Evolutionary conservation across 1,140 invertebrate species (phyloP).

Genomic region (Ooceraea biroi): DNA sequence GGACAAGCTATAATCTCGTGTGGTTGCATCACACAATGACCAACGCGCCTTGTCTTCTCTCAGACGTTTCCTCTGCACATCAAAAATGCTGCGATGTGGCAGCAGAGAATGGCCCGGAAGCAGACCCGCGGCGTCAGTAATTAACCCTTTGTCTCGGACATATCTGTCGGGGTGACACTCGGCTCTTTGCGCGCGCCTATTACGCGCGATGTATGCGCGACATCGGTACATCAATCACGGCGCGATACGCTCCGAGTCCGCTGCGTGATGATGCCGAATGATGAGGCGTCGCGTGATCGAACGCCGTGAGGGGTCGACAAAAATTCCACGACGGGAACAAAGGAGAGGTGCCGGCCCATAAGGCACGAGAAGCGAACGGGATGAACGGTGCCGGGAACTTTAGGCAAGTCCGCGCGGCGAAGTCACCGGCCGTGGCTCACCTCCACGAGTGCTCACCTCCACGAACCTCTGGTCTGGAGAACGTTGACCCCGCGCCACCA

Average conservation of each 20-base stretch:
- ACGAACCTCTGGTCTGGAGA: conserved; percentile 71
- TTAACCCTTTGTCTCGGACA: conserved; percentile 53
- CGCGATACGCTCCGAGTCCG: background rate
- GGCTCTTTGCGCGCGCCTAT: conserved; percentile 39
- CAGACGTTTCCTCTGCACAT: conserved; percentile 15
- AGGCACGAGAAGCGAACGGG: conserved; percentile 42
- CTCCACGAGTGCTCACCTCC: conserved; percentile 66
- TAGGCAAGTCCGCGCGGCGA: conserved; percentile 63
- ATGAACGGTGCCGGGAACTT: conserved; percentile 66
- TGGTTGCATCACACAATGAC: conserved; percentile 1
- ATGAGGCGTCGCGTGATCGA: conserved; percentile 49
- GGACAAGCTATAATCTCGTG: conserved; percentile 4
- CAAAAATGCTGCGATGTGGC: background rate
- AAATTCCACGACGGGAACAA: conserved; percentile 37
- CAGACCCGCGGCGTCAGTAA: conserved; percentile 39
- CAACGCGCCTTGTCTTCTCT: conserved; percentile 22
- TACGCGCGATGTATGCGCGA: conserved; percentile 4
- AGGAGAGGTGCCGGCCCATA: conserved; percentile 31
- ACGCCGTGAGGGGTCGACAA: conserved; percentile 20
- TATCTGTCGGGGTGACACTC: conserved; percentile 8
- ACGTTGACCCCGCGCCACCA: conserved; percentile 81
- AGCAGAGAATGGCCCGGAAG: conserved; percentile 20
- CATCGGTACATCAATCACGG: conserved; percentile 44
- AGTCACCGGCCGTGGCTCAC: conserved; percentile 59
- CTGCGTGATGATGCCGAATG: conserved; percentile 38